These are phyloP conservation scores for Sminthurides aquaticus DNA, from an alignment of 2,888 invertebrate genomes.

Conservation along the genomic window DNA sequence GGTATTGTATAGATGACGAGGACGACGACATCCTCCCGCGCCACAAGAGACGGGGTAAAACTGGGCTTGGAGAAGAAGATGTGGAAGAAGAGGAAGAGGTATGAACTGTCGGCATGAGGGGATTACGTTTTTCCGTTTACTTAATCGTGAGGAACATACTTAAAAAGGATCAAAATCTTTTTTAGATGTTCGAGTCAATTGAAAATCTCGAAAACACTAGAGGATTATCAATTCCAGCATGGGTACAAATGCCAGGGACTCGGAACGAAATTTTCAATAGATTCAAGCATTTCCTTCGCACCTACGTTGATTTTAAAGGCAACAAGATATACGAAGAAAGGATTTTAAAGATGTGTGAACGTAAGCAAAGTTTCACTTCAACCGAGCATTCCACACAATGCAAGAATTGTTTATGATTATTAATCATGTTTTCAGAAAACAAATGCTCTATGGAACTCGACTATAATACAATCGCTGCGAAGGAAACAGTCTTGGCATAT, in stretches of 20 bases:
- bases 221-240: constrained; percentile 87
- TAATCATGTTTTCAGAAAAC: constrained; percentile 48
- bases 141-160: no score
- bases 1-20: constrained; percentile 29
- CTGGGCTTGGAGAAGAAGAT: constrained; percentile 9
- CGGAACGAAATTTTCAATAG: constrained; percentile 91
- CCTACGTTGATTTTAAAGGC: constrained; percentile 77
- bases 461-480: constrained; percentile 79
- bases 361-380: constrained; percentile 42
- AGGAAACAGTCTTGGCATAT: constrained; percentile 89
- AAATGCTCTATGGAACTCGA: constrained; percentile 81
- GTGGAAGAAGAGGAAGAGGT: constrained; percentile 16
- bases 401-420: neutral
- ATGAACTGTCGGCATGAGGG: neutral
- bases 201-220: constrained; percentile 97
- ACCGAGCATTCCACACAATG: no score
- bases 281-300: constrained; percentile 81
- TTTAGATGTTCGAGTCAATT: constrained; percentile 74
- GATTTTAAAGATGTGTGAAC: constrained; percentile 87
- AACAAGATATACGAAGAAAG: constrained; percentile 85
- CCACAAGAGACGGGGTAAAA: constrained; percentile 15
- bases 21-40: constrained; percentile 27
- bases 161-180: constrained; percentile 1
- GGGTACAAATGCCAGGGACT: constrained; percentile 93
- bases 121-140: neutral